Evolutionary conservation across 2,888 invertebrate genomes (phyloP).

Genomic region (Leucoma salicis): DNA sequence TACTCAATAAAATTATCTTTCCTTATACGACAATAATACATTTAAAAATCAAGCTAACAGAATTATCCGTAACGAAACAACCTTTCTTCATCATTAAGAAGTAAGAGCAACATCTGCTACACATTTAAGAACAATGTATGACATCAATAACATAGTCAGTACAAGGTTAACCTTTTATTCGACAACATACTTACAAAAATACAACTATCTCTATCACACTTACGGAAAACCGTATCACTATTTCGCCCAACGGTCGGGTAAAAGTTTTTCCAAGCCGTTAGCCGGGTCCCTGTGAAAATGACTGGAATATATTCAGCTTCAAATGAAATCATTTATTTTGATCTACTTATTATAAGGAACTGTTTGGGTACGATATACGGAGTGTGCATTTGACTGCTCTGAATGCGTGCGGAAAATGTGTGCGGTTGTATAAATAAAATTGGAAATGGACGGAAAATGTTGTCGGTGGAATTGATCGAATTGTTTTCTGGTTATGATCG

Average conservation of each 20-base stretch:
- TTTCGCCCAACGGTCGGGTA: constrained; percentile 37
- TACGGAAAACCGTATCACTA: constrained; percentile 2
- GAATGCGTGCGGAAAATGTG: constrained; percentile 2
- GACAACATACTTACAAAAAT: constrained; percentile 31
- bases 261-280: constrained; percentile 61
- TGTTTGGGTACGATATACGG: constrained; percentile 16
- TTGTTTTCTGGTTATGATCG: background rate
- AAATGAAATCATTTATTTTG: constrained; percentile 70
- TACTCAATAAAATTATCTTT: no score
- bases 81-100: constrained; percentile 33
- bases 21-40: background rate
- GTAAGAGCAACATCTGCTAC: constrained; percentile 47
- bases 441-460: background rate
- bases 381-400: constrained; percentile 17
- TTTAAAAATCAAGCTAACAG: constrained; percentile 9
- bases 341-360: constrained; percentile 45
- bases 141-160: constrained; percentile 54
- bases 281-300: constrained; percentile 53
- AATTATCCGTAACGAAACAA: constrained; percentile 23
- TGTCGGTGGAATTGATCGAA: background rate
- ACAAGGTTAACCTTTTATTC: constrained; percentile 43
- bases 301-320: constrained; percentile 61
- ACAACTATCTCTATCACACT: constrained; percentile 29
- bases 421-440: constrained; percentile 9
- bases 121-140: constrained; percentile 55